Conservation (phyloP, 2,113 vertebrate genomes). For the Caranx ignobilis region DNA sequence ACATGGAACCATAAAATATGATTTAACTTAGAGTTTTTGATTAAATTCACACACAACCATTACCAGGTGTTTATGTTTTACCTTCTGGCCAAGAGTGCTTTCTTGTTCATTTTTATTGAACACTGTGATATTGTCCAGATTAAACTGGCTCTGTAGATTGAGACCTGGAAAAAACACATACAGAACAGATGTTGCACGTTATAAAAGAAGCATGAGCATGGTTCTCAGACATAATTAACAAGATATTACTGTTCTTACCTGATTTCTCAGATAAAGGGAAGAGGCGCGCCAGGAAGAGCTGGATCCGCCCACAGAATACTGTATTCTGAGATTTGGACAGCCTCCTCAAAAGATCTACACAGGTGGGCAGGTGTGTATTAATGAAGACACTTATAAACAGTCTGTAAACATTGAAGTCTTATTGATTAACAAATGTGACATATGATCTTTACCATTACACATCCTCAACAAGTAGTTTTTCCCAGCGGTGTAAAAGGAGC, state of each 20-base stretch:
- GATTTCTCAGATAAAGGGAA: constrained; percentile 99
- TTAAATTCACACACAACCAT: not conserved
- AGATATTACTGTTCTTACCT: constrained; percentile 81
- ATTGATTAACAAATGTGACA: not conserved
- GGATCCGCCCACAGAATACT: constrained; percentile 98
- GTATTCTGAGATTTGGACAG: constrained; percentile 99
- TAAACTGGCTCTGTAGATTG: constrained; percentile 98
- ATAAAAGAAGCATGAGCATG: not conserved
- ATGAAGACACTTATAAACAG: not conserved
- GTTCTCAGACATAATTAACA: not conserved
- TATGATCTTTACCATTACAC: constrained; percentile 94
- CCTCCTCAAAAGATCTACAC: constrained; percentile 93
- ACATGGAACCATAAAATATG: not conserved
- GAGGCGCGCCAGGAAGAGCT: constrained; percentile 96
- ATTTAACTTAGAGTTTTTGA: accelerated
- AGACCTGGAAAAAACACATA: constrained; percentile 85
- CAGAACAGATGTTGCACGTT: not conserved
- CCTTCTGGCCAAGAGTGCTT: constrained; percentile 96
- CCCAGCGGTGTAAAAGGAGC: constrained; percentile 96
- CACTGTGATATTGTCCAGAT: constrained; percentile 97
- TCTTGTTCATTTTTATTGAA: constrained; percentile 99
- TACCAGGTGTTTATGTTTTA: constrained; percentile 59
- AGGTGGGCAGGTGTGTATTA: not conserved
- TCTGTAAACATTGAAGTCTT: not conserved
- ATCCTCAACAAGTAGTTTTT: constrained; percentile 98